phyloP scores from a whole-genome alignment of 2,113 vertebrate species.

The Elephas maximus region DNA sequence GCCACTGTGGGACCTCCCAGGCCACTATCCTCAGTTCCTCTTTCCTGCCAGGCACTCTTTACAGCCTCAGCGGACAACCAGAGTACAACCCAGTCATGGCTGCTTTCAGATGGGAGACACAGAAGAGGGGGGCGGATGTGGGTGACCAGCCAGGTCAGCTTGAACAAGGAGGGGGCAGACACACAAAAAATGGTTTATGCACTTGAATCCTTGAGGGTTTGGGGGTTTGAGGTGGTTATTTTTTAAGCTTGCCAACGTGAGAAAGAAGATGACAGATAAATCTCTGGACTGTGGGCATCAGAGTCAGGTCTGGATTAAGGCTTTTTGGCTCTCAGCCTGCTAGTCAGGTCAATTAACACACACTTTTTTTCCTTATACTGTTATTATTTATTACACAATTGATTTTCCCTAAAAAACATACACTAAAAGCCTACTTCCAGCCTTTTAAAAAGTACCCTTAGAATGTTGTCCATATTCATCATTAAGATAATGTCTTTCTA shows the following conservation, averaged over 20 bases:
- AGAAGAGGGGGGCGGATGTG: not conserved
- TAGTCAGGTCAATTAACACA: not conserved
- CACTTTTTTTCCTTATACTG: conserved; percentile 30
- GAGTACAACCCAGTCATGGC: not conserved
- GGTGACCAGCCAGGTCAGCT: not conserved
- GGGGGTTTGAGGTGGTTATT: not conserved
- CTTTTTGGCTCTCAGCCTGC: not conserved
- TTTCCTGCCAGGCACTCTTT: not conserved
- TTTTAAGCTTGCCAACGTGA: conserved; percentile 35
- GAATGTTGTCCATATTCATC: not conserved
- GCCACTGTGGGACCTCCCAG: not conserved
- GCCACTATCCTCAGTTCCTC: not conserved
- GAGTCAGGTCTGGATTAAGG: conserved; percentile 1
- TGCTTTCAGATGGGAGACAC: not conserved
- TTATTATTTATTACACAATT: conserved; percentile 17
- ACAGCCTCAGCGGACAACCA: not conserved
- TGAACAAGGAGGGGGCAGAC: not conserved
- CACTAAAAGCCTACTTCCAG: not conserved
- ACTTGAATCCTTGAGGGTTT: not conserved
- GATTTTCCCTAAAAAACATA: not conserved
- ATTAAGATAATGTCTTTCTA: conserved; percentile 57
- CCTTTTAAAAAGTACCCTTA: conserved; percentile 2
- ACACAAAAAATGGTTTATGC: not conserved
- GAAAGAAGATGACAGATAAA: not conserved
- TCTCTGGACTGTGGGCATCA: not conserved